Evolutionary conservation across 2,113 vertebrate genomes (phyloP), one percentile per base, ranked within the genome.

Genomic region (Callipepla squamata): DNA sequence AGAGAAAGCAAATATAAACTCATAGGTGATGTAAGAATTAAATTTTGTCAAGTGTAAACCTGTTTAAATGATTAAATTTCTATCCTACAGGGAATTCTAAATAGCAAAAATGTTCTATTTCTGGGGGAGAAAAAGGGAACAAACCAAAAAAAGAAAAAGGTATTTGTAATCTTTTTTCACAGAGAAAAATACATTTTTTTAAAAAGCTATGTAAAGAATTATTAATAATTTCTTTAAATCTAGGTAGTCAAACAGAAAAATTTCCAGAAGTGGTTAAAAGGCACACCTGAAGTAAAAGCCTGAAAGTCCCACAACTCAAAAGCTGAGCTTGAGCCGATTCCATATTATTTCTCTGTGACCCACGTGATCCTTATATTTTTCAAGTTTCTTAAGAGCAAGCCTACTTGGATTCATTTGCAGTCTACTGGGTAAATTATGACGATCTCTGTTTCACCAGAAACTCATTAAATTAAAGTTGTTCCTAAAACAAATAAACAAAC

Each of bases 61-160:
- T 57, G 9, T 73, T 82, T 45, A 76, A 79, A 42, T 63, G 10
- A 34, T 21, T 65, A 68, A 6, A 1, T 76, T 48, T 74, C n/a
- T 17, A 3, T 42, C 11, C 40, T 38, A 26, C 3, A 36, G 10
- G 7, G 12, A 78, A 47, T 44, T 87, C 13, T 28, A 78, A 53
- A 72, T 7, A 48, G 2, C 12, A 78, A 47, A 74, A 53, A 6
- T 20, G 6, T 26, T 77, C 13, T 70, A 9, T 45, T 81, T 78
- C 16, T 3, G 4, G 18, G 8, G 1, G 4, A 44, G 16, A 4
- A 8, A 18, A 44, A 36, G 36, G 14, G 57, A 75, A 58, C 1
- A 85, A 80, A 61, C 1, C 8, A 78, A 66, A 5, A 74, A 74
- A 7, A 67, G 28, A 85, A 90, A n/a, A 1, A 17, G 2, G 2